phyloP scores from a whole-genome alignment of 2,797 vertebrate genomes.

The Tragopan temminckii region DNA sequence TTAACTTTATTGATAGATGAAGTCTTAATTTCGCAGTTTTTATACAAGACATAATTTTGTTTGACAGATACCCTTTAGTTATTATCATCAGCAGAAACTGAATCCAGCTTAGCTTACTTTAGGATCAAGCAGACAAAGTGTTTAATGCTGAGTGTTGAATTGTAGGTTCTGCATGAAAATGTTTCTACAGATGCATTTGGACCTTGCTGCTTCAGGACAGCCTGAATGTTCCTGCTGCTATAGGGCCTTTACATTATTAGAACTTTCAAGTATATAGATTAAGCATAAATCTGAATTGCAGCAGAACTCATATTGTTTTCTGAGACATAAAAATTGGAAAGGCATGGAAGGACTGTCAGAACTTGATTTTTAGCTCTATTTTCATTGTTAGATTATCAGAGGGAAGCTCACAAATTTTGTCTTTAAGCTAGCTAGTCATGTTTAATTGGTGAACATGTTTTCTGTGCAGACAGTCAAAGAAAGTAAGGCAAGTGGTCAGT shows the following conservation, averaged over 20 bases:
- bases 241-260: background rate
- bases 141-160: background rate
- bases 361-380: background rate
- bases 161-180: rapidly evolving
- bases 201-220: rapidly evolving
- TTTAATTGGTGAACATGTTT: background rate
- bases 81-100: rapidly evolving
- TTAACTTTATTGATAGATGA: background rate
- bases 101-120: background rate
- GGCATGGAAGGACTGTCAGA: background rate
- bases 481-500: background rate
- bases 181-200: background rate
- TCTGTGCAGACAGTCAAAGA: background rate
- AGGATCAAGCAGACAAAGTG: background rate
- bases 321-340: background rate
- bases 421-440: background rate
- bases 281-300: background rate
- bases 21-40: background rate
- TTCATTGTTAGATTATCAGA: background rate
- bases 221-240: background rate
- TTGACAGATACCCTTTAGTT: background rate
- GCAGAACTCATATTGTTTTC: rapidly evolving
- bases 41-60: background rate
- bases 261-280: background rate
- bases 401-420: background rate